These are phyloP conservation scores for Sinosuthora webbiana DNA, from an alignment of 2,113 vertebrate genomes.

Conservation along the genomic window DNA sequence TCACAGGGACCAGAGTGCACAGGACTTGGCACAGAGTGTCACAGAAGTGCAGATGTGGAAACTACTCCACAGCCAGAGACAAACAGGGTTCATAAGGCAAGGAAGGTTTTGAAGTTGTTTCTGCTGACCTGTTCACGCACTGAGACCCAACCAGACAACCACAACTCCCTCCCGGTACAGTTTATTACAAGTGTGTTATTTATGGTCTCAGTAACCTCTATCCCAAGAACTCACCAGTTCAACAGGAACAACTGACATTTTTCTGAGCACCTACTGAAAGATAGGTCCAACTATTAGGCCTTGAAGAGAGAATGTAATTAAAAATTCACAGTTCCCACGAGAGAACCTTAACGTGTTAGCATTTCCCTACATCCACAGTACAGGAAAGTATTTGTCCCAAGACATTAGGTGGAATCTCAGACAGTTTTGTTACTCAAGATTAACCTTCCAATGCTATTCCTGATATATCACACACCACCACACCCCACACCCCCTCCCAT, in stretches of 20 bases:
- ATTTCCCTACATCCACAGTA: neutral
- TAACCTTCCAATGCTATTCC: neutral
- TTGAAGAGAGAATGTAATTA: neutral
- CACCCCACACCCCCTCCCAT: no score
- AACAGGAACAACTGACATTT: neutral
- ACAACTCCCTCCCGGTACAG: neutral
- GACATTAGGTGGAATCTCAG: neutral
- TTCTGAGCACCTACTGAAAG: neutral
- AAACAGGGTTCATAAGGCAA: neutral
- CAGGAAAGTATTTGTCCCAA: neutral
- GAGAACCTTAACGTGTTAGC: neutral
- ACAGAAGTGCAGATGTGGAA: conserved; percentile 63
- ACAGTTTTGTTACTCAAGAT: neutral
- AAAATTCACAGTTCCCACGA: neutral
- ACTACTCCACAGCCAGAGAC: neutral
- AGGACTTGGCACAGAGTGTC: conserved; percentile 7
- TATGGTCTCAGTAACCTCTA: conserved; percentile 5
- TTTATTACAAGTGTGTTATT: neutral
- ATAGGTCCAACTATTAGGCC: neutral
- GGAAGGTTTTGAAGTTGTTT: neutral
- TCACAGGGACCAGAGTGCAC: conserved; percentile 7
- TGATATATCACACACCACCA: neutral
- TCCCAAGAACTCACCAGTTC: neutral
- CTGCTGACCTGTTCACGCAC: neutral
- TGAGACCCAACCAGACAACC: neutral